Evolutionary conservation across 2,888 invertebrate species (phyloP), one percentile per base, ranked within the genome.

Genomic region (Pardosa pseudoannulata): DNA sequence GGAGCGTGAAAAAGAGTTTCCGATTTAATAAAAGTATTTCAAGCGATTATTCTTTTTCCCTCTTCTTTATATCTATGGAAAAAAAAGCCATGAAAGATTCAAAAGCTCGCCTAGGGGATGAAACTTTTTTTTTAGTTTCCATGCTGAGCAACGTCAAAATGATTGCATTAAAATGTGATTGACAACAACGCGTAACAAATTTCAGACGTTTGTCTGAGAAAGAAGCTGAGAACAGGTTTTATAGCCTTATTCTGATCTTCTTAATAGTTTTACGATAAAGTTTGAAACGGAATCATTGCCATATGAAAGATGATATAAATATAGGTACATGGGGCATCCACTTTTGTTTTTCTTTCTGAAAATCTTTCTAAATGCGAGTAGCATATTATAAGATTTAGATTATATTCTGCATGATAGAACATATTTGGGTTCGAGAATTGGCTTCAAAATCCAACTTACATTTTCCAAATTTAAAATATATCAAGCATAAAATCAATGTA

Each of bases 261-360:
- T 79, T 79, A 79, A 79, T 71, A 79, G 79, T 32, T 79, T 79
- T 72, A 32, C 72, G 65, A 72, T 72, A 65, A 79, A 79, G 65
- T 79, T 41, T 62, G 19, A 31, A 71, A 62, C 19, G 16, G n/a
- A 79, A 39, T 27, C 72, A 64, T 65, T 32, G 62, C 2, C 29
- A 56, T 32, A 76, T 74, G 46, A 65, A 67, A 67, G 46, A 67
- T 46, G 65, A 67, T 23, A 5, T 19, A 28, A 19, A 7, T 16
- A n/a, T 23, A 29, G 9, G 31, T 27, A 65, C n/a, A 65, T 27
- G 41, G 9, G 31, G 56, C 32, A 70, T 71, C 9, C 29, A 62
- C 31, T 62, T 46, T 36, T 62, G 46, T 31, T 7, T 46, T 79
- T 13, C 7, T 31, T 28, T 39, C 31, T 62, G n/a, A 70, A 62